Base-by-base conservation (phyloP, 2,888 invertebrate species). In the Anthrax anthrax region DNA sequence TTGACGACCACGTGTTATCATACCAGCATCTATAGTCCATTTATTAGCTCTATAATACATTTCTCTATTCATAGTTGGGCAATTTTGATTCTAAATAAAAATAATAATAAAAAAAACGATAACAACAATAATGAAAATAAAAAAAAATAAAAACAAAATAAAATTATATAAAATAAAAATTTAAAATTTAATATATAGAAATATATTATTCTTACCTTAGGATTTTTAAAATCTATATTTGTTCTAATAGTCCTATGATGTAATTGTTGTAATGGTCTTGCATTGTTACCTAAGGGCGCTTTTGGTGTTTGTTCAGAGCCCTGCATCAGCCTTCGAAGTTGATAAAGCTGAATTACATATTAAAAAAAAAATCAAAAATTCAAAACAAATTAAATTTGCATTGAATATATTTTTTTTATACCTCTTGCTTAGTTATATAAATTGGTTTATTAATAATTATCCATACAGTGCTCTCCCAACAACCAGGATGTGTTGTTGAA, bases 401-500 rank as follows among this genome's bases (percentile, higher is more conserved):
- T 27, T 9, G 9, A 27, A 5, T 12, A 32, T 36, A n/a, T 16
- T 16, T 4, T n/a, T 36, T 8, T 16, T 16, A 4, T 70, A 95
- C 95, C 84, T 96, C 94, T 68, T 90, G 87, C 63, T 84, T 84
- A 56, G 92, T 90, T 64, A 97, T 89, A 75, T 94, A 95, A 64
- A 96, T 89, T 52, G 96, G 96, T 69, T 91, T 94, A 73, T 97
- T 97, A 69, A 94, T 81, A 60, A 98, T 88, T 62, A 97, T 82
- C 97, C 97, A 98, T 49, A 95, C 91, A 37, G 95, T 91, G n/a
- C 96, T 96, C 71, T 98, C 97, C 85, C 95, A 91, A 70, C 97
- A 98, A 43, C 95, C 91, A 10, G 97, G 97, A 70, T 91, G 91
- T 47, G 97, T 96, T 56, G 94, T 86, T 55, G 95, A 95, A 19